Conservation (phyloP, 1,140 invertebrate species). For the Pectinophora gossypiella region DNA sequence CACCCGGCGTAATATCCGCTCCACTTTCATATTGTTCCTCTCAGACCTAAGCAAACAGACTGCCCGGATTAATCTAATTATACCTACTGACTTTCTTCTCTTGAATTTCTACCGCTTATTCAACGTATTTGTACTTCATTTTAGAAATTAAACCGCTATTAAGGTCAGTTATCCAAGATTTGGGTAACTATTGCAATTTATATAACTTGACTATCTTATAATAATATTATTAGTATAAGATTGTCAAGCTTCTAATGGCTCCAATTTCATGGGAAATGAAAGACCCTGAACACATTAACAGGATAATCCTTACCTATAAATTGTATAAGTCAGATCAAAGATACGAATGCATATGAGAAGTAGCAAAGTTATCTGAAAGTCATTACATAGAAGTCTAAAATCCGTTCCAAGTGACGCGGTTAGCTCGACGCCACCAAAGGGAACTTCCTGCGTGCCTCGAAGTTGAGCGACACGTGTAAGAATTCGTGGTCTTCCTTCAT, state of each 20-base stretch:
- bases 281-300: too few species aligned
- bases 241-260: too few species aligned
- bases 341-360: too few species aligned
- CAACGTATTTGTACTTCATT: background rate
- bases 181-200: too few species aligned
- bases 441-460: constrained; percentile 84
- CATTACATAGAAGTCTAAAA: too few species aligned
- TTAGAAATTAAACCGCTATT: constrained; percentile 4
- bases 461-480: constrained; percentile 85
- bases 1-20: constrained; percentile 58
- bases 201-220: too few species aligned
- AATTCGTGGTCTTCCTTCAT: constrained; percentile 94
- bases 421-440: constrained; percentile 81
- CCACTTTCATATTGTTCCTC: constrained; percentile 52
- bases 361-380: too few species aligned
- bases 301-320: too few species aligned
- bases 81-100: constrained; percentile 11
- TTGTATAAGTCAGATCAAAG: too few species aligned
- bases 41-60: constrained; percentile 55
- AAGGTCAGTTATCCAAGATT: constrained; percentile 9
- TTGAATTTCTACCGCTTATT: background rate
- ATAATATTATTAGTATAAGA: too few species aligned
- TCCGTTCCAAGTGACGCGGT: too few species aligned
- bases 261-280: too few species aligned
- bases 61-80: constrained; percentile 58